Evolutionary conservation across 2,888 invertebrate genomes (phyloP).

Genomic region (Campoletis raptor): DNA sequence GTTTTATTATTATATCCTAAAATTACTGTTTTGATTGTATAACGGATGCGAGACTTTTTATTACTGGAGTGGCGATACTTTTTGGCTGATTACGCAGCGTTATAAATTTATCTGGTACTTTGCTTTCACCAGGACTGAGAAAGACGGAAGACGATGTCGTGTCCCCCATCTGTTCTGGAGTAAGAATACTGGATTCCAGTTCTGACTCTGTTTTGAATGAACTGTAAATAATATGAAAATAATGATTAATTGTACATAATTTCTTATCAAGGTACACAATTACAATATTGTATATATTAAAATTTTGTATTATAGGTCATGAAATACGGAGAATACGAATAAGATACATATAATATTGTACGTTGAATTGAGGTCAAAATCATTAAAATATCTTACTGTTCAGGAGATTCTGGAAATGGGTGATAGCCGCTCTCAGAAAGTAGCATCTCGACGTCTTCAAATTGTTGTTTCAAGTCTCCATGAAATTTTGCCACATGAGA

Average conservation of each 20-base stretch:
- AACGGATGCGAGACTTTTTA: constrained; percentile 20
- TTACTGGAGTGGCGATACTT: constrained; percentile 62
- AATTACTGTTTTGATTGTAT: neutral
- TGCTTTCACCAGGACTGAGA: neutral
- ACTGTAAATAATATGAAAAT: constrained; percentile 36
- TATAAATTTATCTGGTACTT: neutral
- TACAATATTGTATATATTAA: neutral
- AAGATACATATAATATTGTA: neutral
- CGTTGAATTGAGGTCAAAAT: neutral
- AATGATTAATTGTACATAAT: neutral
- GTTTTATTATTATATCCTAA: neutral
- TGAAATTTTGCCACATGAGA: neutral
- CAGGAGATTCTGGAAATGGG: neutral
- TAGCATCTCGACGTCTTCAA: constrained; percentile 38
- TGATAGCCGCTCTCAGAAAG: constrained; percentile 49
- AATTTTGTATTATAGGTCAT: neutral
- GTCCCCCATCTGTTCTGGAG: constrained; percentile 35
- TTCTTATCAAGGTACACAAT: neutral
- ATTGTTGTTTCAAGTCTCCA: constrained; percentile 48
- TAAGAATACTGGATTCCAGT: constrained; percentile 47
- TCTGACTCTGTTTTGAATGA: constrained; percentile 22
- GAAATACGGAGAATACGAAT: neutral
- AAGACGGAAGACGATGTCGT: constrained; percentile 3
- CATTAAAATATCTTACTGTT: constrained; percentile 5
- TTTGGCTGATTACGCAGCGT: constrained; percentile 13